Conservation (phyloP, 1,140 invertebrate genomes). For the Muscidifurax raptorellus region DNA sequence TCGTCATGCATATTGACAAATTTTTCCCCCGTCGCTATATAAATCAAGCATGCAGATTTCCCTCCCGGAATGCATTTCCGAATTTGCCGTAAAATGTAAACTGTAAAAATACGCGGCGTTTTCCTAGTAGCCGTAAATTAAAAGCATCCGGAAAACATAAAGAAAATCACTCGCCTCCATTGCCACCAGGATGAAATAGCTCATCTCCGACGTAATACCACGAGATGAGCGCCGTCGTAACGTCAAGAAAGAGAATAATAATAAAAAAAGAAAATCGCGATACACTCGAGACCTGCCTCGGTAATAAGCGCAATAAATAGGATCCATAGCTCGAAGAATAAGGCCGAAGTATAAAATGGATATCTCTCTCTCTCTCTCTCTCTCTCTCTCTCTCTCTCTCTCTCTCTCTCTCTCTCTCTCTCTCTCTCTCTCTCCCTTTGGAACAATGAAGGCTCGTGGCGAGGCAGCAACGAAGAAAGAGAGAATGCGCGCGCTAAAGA, state of each 20-base stretch:
- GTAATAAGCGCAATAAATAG: slow-evolving; percentile 44
- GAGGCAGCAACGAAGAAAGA: not conserved
- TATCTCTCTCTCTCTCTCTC: too few relatives aligned
- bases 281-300: not conserved
- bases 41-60: not conserved
- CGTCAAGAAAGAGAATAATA: slow-evolving; percentile 3
- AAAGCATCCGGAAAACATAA: slow-evolving; percentile 2
- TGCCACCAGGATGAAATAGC: not conserved
- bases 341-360: slow-evolving; percentile 34
- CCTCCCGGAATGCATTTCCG: not conserved
- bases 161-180: not conserved
- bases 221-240: not conserved
- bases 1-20: not conserved
- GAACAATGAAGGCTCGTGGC: slow-evolving; percentile 27
- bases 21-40: not conserved
- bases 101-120: not conserved
- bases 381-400: too few relatives aligned
- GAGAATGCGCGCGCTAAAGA: not conserved
- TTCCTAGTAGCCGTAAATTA: not conserved
- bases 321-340: slow-evolving; percentile 27
- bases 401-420: too few relatives aligned
- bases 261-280: not conserved
- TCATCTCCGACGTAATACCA: not conserved
- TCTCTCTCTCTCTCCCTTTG: not conserved
- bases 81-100: not conserved